phyloP scores from a whole-genome alignment of 2,113 vertebrate species.

The Melanotaenia duboulayi region DNA sequence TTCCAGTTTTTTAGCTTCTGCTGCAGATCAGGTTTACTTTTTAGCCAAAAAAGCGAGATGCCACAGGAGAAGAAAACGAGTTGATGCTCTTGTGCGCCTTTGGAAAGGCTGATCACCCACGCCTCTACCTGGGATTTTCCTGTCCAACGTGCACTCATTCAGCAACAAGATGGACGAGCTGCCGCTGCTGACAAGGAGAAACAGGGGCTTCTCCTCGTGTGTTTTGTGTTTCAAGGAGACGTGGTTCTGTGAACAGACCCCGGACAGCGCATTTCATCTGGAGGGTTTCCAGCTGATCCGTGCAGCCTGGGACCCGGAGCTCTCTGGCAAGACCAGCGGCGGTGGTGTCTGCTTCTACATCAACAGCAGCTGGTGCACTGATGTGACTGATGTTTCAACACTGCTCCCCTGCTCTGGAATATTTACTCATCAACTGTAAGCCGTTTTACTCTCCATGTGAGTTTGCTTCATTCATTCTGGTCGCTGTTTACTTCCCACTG shows the following conservation, averaged over 20 bases:
- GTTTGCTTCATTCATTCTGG: not conserved
- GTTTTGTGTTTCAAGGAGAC: no score
- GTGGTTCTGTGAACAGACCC: no score
- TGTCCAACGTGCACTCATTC: not conserved
- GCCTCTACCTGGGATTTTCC: not conserved
- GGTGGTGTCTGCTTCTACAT: not conserved
- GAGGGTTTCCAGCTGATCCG: no score
- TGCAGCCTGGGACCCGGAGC: not conserved
- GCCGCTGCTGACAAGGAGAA: no score
- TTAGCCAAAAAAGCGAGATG: no score
- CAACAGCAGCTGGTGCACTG: not conserved
- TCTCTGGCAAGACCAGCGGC: not conserved
- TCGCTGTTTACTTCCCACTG: no score
- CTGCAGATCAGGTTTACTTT: no score
- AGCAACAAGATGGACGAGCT: no score
- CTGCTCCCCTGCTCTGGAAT: not conserved
- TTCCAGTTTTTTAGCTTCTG: no score
- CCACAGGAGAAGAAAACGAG: not conserved
- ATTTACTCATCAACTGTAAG: not conserved
- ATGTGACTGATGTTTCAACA: not conserved
- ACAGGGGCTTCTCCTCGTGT: no score
- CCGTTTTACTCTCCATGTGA: not conserved
- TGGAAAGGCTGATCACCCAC: not conserved
- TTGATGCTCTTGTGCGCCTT: not conserved
- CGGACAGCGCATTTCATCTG: no score